Evolutionary conservation across 2,797 vertebrate species (phyloP), one percentile per base, ranked within the genome.

Genomic region (Enteromius afrohamiltoni): DNA sequence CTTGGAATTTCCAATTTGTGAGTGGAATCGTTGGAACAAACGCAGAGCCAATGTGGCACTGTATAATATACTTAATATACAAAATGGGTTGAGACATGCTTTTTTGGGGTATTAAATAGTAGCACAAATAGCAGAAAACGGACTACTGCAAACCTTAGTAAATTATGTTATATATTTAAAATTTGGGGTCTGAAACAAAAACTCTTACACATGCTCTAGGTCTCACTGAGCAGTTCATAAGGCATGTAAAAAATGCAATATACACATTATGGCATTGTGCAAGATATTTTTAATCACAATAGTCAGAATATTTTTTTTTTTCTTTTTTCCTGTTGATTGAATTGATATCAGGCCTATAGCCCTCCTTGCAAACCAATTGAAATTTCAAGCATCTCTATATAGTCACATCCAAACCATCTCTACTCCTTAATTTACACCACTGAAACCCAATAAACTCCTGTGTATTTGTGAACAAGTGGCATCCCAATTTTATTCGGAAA

Each of bases 401-500:
- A 77, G 19, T n/a, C 13, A 37, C 34, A 42, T 31, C 62, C 23
- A 62, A 65, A 11, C 8, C 34, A 51, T 42, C 2, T 58, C 34
- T 74, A 11, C 67, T 64, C 14, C 37, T 49, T 42, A 31, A 31
- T 65, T 47, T 26, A 58, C 53, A 37, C 17, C 17, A 17, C 14
- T 60, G 37, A 85, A 76, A 65, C 55, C 13, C 31, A 53, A 51
- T 17, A 47, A 47, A 45, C 26, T 69, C 31, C 5, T 31, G 26
- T 62, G 23, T 80, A 71, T 71, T 21, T 80, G 47, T 69, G 51
- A 58, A 23, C 51, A 80, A 67, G 29, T 45, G 13, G 47, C 8
- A 21, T 31, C 29, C 45, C 53, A 77, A 64, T 77, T 19, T 64
- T 71, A n/a, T 71, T 78, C 31, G 34, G 40, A 53, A 71, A 82